Evolutionary conservation across 2,888 invertebrate genomes (phyloP).

Genomic region (Germaria angustata): DNA sequence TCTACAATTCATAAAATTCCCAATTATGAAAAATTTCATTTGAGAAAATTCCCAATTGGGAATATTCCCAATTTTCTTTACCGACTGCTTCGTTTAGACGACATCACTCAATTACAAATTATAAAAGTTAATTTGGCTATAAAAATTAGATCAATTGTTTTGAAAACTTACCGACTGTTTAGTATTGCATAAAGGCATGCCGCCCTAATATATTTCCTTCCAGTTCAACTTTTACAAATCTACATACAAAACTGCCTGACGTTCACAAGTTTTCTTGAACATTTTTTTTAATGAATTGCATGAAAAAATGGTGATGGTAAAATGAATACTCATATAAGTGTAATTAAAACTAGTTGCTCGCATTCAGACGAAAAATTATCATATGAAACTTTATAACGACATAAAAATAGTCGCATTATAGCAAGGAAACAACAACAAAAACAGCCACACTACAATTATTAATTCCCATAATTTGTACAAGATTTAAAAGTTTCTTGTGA

Average conservation of each 20-base stretch:
- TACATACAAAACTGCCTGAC: slow-evolving; percentile 4
- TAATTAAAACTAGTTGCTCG: slow-evolving; percentile 57
- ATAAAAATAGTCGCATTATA: slow-evolving; percentile 8
- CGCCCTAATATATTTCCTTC: background rate
- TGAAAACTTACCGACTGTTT: too few species aligned
- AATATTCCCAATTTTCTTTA: too few species aligned
- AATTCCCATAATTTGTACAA: slow-evolving; percentile 52
- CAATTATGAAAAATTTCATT: too few species aligned
- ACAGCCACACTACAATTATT: slow-evolving; percentile 31
- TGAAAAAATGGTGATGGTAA: background rate
- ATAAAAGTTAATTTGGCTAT: too few species aligned
- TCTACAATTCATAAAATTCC: too few species aligned
- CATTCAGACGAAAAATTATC: slow-evolving; percentile 51
- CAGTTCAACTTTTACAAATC: background rate
- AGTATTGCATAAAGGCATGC: too few species aligned
- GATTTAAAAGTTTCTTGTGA: slow-evolving; percentile 27
- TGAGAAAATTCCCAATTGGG: too few species aligned
- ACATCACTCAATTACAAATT: too few species aligned
- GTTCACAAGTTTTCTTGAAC: slow-evolving; percentile 19
- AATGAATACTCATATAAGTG: slow-evolving; percentile 11
- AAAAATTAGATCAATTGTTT: too few species aligned
- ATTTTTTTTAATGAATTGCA: background rate
- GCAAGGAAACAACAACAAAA: background rate
- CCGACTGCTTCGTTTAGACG: too few species aligned
- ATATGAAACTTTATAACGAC: slow-evolving; percentile 50